Evolutionary conservation across 2,888 invertebrate species (phyloP).

Genomic region (Andrena hattorfiana): DNA sequence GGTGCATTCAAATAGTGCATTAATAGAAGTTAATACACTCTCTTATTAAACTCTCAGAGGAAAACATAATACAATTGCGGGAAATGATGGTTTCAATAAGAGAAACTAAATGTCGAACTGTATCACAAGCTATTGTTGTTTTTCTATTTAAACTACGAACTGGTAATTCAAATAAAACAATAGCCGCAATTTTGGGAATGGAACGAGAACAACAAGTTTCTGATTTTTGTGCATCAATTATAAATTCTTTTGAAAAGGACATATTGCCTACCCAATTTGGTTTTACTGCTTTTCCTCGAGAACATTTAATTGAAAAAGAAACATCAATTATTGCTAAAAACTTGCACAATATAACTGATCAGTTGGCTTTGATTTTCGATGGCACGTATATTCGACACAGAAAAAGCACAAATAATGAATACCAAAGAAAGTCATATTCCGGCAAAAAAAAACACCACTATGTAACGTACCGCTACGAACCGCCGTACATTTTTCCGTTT

Average conservation of each 20-base stretch:
- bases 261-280: not conserved
- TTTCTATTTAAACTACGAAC: not conserved
- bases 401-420: not conserved
- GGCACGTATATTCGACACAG: not conserved
- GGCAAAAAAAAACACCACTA: not conserved
- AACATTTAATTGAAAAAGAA: not conserved
- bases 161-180: not conserved
- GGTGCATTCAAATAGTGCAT: too few species aligned
- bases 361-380: not conserved
- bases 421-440: not conserved
- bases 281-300: not conserved
- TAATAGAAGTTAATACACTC: too few species aligned
- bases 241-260: not conserved
- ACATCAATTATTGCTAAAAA: not conserved
- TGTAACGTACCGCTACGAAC: too few species aligned
- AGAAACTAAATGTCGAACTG: not conserved
- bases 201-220: not conserved
- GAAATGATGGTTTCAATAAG: slow-evolving; percentile 1
- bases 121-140: slow-evolving; percentile 5
- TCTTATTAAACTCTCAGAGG: too few species aligned
- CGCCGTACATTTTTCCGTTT: too few species aligned
- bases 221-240: not conserved
- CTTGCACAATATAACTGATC: not conserved
- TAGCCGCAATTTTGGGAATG: too few species aligned
- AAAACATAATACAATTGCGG: not conserved